Evolutionary conservation across 2,888 invertebrate species (phyloP).

Genomic region (Octonoba sinensis): DNA sequence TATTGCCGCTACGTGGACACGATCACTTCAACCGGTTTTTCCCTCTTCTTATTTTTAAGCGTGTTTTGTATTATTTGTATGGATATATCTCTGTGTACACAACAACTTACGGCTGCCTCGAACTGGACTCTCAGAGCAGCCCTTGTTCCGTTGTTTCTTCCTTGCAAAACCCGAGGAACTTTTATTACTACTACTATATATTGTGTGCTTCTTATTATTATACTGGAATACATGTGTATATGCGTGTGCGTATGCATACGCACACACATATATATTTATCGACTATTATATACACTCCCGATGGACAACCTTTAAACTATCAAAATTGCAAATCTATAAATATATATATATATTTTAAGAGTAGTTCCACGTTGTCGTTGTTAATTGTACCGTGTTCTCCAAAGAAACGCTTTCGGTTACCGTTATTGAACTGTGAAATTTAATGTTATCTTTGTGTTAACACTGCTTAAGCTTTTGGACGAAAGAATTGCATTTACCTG

Average conservation of each 20-base stretch:
- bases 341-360: constrained; percentile 48
- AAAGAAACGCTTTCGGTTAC: constrained; percentile 50
- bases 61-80: constrained; percentile 43
- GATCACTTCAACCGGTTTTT: constrained; percentile 27
- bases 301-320: constrained; percentile 59
- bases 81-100: constrained; percentile 22
- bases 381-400: constrained; percentile 58
- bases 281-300: constrained; percentile 60
- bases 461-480: constrained; percentile 37
- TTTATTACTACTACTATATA: constrained; percentile 39
- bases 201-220: constrained; percentile 58
- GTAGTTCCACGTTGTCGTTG: constrained; percentile 61
- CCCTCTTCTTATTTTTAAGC: constrained; percentile 26
- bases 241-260: constrained; percentile 5
- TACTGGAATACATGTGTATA: not conserved
- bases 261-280: constrained; percentile 49
- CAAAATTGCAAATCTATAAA: constrained; percentile 57
- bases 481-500: constrained; percentile 34
- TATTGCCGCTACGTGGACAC: constrained; percentile 30
- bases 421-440: constrained; percentile 27
- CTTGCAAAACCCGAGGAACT: constrained; percentile 10
- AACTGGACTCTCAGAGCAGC: constrained; percentile 19
- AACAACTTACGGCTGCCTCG: constrained; percentile 25
- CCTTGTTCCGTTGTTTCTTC: constrained; percentile 16
- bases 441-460: constrained; percentile 36